Evolutionary conservation across 2,888 invertebrate species (phyloP).

Genomic region (Gymnocheta viridis): DNA sequence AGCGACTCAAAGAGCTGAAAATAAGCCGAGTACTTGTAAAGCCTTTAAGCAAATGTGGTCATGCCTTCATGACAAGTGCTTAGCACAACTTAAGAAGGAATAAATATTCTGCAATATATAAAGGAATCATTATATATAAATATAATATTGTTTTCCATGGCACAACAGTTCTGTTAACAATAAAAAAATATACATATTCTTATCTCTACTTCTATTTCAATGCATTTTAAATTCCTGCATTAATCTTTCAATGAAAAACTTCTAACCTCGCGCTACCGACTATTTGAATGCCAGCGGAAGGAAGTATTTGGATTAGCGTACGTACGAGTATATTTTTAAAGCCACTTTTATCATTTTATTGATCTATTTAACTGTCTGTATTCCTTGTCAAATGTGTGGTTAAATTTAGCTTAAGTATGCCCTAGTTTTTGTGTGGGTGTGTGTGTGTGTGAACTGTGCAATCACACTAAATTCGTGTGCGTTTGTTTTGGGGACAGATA

Average conservation of each 20-base stretch:
- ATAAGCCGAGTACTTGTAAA: too few relatives aligned
- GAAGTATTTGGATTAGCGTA: not conserved
- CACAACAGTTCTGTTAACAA: too few relatives aligned
- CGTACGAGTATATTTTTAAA: not conserved
- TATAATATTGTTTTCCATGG: too few relatives aligned
- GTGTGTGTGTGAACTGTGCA: not conserved
- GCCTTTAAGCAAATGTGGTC: too few relatives aligned
- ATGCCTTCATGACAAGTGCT: too few relatives aligned
- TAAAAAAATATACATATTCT: too few relatives aligned
- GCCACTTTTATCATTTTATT: not conserved
- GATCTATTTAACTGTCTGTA: not conserved
- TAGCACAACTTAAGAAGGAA: too few relatives aligned
- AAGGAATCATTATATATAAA: too few relatives aligned
- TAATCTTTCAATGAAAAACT: not conserved
- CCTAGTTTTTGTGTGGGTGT: not conserved
- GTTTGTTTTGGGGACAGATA: not conserved
- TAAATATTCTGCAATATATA: too few relatives aligned
- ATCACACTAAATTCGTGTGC: not conserved
- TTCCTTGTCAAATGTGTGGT: not conserved
- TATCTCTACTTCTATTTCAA: not conserved
- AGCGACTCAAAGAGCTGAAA: too few relatives aligned
- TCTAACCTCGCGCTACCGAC: not conserved
- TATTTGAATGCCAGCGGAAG: not conserved
- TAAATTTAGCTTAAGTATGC: slow-evolving; percentile 14
- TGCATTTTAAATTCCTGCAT: not conserved